phyloP scores from a whole-genome alignment of 2,113 vertebrate genomes.

The Pithys albifrons region DNA sequence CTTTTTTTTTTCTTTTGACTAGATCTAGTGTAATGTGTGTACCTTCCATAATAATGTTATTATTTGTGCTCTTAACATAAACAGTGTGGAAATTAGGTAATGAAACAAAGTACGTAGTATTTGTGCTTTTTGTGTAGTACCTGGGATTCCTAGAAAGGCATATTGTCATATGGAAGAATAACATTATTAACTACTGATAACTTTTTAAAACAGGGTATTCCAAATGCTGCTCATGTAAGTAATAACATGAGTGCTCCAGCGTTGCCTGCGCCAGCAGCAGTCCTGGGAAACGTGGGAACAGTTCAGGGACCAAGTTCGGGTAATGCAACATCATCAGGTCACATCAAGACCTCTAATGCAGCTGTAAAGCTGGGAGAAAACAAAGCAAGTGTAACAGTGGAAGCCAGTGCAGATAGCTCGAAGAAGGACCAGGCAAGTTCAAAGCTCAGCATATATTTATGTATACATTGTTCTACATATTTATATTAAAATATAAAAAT shows the following conservation, averaged over 20 bases:
- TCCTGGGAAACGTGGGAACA: conserved; percentile 61
- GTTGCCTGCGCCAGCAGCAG: conserved; percentile 80
- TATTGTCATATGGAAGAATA: neutral
- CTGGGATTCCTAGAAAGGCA: neutral
- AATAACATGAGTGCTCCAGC: conserved; percentile 75
- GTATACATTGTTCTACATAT: neutral
- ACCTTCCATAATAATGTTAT: neutral
- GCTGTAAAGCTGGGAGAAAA: conserved; percentile 76
- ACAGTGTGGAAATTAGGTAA: neutral
- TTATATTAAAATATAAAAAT: neutral
- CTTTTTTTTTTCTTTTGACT: neutral
- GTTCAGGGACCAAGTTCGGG: conserved; percentile 76
- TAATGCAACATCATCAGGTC: conserved; percentile 83
- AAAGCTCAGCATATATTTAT: conserved; percentile 31
- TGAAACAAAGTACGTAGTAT: neutral
- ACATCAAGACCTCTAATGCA: conserved; percentile 74
- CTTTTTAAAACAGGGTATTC: conserved; percentile 80
- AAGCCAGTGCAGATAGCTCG: conserved; percentile 91
- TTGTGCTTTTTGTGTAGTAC: neutral
- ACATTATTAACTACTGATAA: conserved; percentile 39
- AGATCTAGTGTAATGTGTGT: neutral
- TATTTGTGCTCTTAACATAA: no score
- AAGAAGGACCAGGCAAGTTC: conserved; percentile 94
- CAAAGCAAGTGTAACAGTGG: conserved; percentile 80
- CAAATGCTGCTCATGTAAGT: conserved; percentile 75